A percentile compares a stretch with the other conserved stretches of the same genome.
Conservation (phyloP, 2,113 vertebrate species). For the Chloropsis hardwickii region DNA sequence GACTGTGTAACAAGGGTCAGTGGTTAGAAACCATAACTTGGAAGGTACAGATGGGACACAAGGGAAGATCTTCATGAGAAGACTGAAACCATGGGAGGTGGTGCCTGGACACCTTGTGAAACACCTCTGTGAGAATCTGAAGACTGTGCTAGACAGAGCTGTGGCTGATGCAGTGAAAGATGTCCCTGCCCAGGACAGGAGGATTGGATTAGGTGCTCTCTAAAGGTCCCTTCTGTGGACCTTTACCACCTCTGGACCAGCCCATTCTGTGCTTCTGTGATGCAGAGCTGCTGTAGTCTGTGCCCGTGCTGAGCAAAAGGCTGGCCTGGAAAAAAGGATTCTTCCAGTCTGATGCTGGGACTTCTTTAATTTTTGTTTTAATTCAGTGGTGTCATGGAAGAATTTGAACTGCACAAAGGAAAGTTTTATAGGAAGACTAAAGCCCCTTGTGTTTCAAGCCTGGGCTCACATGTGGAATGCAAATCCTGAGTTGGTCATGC, state of each 20-base stretch:
- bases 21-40: background rate
- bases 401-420: background rate
- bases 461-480: background rate
- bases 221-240: background rate
- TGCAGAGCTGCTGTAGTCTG: background rate
- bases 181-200: background rate
- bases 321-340: background rate
- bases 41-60: background rate
- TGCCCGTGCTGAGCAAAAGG: background rate
- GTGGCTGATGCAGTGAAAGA: background rate
- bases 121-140: background rate
- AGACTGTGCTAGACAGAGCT: background rate
- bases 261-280: background rate
- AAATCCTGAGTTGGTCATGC: background rate
- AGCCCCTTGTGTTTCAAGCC: background rate
- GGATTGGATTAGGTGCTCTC: background rate
- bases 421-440: background rate
- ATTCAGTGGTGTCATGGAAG: background rate
- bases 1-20: background rate
- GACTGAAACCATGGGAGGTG: background rate
- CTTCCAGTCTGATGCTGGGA: background rate
- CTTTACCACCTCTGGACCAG: background rate
- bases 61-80: background rate
- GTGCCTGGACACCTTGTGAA: background rate
- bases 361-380: background rate